A percentile compares a stretch with the other conserved stretches of the same genome.
Evolutionary conservation across 92 coral and sea anemone genomes (phyloP).

Genomic region (Heteractis magnifica): DNA sequence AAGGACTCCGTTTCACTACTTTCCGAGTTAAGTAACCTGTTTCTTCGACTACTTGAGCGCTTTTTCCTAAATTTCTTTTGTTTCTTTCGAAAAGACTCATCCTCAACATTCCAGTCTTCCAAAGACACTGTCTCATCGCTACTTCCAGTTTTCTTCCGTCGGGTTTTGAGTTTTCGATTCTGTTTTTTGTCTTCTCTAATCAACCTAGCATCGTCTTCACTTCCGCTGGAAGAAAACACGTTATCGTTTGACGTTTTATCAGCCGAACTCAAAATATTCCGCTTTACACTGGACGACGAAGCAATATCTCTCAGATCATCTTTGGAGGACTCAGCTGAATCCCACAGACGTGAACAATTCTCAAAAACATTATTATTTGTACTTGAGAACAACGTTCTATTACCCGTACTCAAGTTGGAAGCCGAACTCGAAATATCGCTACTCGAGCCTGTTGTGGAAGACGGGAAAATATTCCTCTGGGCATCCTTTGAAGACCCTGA

Average conservation of each 20-base stretch:
- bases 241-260: not conserved
- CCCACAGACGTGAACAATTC: too few species aligned
- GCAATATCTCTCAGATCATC: too few species aligned
- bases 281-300: too few species aligned
- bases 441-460: too few species aligned
- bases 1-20: not conserved
- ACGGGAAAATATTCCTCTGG: not conserved
- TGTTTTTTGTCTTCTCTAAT: not conserved
- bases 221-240: not conserved
- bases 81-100: not conserved
- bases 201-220: not conserved
- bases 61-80: not conserved
- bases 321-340: too few species aligned
- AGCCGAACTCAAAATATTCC: not conserved
- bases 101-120: constrained; percentile 9
- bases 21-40: not conserved
- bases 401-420: too few species aligned
- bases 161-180: not conserved
- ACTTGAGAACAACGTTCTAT: too few species aligned
- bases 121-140: constrained; percentile 17
- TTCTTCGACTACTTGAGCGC: not conserved
- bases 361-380: too few species aligned
- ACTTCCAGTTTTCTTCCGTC: not conserved
- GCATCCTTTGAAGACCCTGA: not conserved
- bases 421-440: too few species aligned